These are phyloP conservation scores for Brachyalestes nurse DNA, from an alignment of 2,797 vertebrate species.

Conservation along the genomic window DNA sequence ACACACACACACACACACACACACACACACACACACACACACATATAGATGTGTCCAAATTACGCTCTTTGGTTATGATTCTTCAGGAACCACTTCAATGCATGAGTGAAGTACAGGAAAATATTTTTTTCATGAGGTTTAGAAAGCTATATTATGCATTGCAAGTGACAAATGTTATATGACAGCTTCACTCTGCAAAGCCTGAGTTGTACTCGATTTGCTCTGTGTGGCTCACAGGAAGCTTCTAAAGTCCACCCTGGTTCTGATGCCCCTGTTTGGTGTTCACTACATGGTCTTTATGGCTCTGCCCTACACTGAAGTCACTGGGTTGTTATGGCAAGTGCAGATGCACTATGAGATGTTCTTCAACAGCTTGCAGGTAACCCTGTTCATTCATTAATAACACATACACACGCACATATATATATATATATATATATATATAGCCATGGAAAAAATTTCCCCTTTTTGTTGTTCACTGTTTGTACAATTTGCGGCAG, in stretches of 20 bases:
- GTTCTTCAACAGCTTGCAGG: conserved; percentile 89
- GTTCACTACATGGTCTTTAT: conserved; percentile 89
- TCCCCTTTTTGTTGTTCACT: too few relatives aligned
- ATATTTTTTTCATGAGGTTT: too few relatives aligned
- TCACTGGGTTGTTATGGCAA: conserved; percentile 83
- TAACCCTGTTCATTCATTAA: too few relatives aligned
- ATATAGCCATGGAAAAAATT: too few relatives aligned
- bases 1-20: too few relatives aligned
- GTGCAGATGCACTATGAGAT: conserved; percentile 91
- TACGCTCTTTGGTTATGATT: too few relatives aligned
- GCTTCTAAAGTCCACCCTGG: conserved; percentile 84
- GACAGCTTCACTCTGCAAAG: not conserved
- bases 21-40: too few relatives aligned
- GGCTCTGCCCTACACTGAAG: conserved; percentile 85
- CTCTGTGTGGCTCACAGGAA: conserved; percentile 71
- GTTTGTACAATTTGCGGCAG: too few relatives aligned
- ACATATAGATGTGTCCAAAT: not conserved
- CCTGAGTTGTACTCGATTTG: not conserved
- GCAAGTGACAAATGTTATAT: too few relatives aligned
- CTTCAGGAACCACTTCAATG: too few relatives aligned
- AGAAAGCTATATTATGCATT: too few relatives aligned
- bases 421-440: not conserved
- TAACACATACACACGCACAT: not conserved
- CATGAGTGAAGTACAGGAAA: too few relatives aligned
- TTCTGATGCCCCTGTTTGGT: conserved; percentile 86